Base-by-base conservation (phyloP, 1,140 invertebrate genomes). In the Vollenhovia emeryi region DNA sequence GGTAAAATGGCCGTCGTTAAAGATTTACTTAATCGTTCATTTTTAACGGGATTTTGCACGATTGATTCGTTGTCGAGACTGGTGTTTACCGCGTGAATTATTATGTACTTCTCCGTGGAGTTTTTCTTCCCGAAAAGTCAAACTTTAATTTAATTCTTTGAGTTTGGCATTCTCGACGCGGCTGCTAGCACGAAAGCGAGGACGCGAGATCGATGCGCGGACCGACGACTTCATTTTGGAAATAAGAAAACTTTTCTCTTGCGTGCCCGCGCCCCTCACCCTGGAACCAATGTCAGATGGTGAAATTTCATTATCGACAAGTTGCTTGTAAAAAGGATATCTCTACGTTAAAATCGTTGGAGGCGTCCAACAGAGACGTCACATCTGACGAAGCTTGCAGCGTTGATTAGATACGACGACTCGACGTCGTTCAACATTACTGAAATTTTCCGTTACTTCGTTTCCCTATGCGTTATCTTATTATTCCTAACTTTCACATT, bases 121-220 rank as follows among this genome's bases (percentile, higher is more conserved):
- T 71, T 55, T 74, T 62, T 59, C 55, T 15, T 7, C 24, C 30
- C 45, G 30, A 73, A 84, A 80, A 50, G 59, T 66, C 68, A 62
- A 89, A 86, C 73, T 89, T 84, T 84, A 89, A 89, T 87, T 87
- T 89, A 82, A 89, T 85, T 87, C 78, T 60, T 84, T 30, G 69
- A 82, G 74, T 87, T 84, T 89, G 74, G 76, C 85, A 71, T n/a
- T n/a, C n/a, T n/a, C 18, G 21, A 40, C 15, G 24, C 66, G 71
- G 64, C 50, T 13, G 24, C 18, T 21, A 24, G 73, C 13, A 36
- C 18, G 18, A 50, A 24, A 45, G 62, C 18, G 24, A 18, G 55
- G 18, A 33, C 13, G 11, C 6, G 50, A 76, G 68, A 89, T 89
- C 87, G 88, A 89, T 89, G 71, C 15, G 59, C 59, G 48, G 52